Evolutionary conservation across 2,797 vertebrate genomes (phyloP).

Genomic region (Etheostoma nigrum): DNA sequence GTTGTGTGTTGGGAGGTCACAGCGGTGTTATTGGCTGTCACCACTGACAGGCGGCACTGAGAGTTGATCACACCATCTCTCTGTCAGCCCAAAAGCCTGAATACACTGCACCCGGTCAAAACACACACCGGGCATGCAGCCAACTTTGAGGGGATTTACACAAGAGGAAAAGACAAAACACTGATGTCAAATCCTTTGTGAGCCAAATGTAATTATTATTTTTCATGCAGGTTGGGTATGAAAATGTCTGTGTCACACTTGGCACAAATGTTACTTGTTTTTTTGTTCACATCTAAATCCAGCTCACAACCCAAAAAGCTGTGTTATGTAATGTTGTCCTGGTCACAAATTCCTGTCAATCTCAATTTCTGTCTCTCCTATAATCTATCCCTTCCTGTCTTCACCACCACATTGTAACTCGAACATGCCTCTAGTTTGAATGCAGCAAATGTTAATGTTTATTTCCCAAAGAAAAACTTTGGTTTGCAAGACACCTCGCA

Average conservation of each 20-base stretch:
- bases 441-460: not conserved
- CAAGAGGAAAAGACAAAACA: constrained; percentile 18
- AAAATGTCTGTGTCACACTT: constrained; percentile 46
- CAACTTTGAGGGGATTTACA: constrained; percentile 60
- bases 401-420: not conserved
- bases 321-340: constrained; percentile 27
- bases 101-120: constrained; percentile 39
- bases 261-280: constrained; percentile 19
- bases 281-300: constrained; percentile 29
- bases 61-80: constrained; percentile 55
- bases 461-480: constrained; percentile 8
- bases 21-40: constrained; percentile 64
- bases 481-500: not conserved
- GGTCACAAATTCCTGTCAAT: constrained; percentile 3
- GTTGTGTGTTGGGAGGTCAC: constrained; percentile 63
- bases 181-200: constrained; percentile 50
- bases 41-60: constrained; percentile 59
- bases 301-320: constrained; percentile 20
- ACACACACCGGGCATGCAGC: constrained; percentile 38
- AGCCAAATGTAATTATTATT: constrained; percentile 59
- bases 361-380: not conserved
- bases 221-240: constrained; percentile 42
- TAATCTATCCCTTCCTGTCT: not conserved
- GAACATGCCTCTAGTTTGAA: not conserved
- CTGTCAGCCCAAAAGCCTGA: constrained; percentile 33